Evolutionary conservation across 2,888 invertebrate genomes (phyloP).

Genomic region (Flabesymbios commensalis): DNA sequence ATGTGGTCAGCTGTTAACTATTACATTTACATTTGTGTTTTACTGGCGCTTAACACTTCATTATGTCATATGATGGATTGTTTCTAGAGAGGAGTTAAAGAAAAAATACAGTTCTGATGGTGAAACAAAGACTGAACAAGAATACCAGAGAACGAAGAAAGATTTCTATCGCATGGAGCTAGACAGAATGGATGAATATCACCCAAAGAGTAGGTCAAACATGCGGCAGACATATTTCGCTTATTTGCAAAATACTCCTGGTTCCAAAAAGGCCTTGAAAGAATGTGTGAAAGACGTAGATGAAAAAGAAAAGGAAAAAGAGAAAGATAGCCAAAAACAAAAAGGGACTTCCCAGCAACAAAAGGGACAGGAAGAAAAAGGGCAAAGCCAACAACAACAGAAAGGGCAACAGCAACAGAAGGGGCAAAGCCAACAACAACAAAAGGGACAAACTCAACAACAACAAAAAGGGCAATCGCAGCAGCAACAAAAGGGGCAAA

Average conservation of each 20-base stretch:
- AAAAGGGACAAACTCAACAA: background rate
- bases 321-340: background rate
- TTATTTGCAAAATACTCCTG: conserved; percentile 60
- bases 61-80: too few relatives aligned
- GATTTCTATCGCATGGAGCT: conserved; percentile 59
- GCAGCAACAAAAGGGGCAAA: conserved; percentile 1
- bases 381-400: background rate
- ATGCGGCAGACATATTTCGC: conserved; percentile 57
- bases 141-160: conserved; percentile 53
- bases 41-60: too few relatives aligned
- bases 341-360: background rate
- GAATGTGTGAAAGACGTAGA: conserved; percentile 44
- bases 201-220: conserved; percentile 46
- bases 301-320: conserved; percentile 7
- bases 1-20: too few relatives aligned
- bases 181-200: conserved; percentile 52
- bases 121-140: conserved; percentile 44
- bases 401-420: conserved; percentile 1
- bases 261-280: conserved; percentile 52
- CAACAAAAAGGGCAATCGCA: conserved; percentile 1
- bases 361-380: background rate
- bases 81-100: conserved; percentile 47
- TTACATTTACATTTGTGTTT: too few relatives aligned
- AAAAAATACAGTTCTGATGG: conserved; percentile 49
- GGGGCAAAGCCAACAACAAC: background rate